Evolutionary conservation across 2,113 vertebrate species (phyloP), one percentile per base, ranked within the genome.

Genomic region (Rhipidura dahli): DNA sequence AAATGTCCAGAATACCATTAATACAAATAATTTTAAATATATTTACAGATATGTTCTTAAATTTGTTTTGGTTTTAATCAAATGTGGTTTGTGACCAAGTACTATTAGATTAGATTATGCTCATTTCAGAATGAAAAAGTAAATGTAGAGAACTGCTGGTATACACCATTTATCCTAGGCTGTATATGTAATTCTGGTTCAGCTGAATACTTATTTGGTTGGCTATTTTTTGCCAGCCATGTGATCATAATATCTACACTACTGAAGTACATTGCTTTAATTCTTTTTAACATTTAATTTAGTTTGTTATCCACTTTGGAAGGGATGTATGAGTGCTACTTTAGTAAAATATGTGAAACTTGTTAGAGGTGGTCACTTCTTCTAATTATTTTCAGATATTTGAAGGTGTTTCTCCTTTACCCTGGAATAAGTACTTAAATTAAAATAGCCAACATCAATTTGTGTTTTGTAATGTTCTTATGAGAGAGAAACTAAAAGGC

Each of bases 381-480:
- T 95, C 59, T 83, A 60, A 80, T 61, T 60, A 40, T 90, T 91
- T 81, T 96, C 31, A 70, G 15, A 45, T 94, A 49, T 91, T 87
- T 89, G 91, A 90, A 96, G 79, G 39, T 68, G 35, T 24, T 95
- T 63, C 94, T 94, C 56, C 65, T 91, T 84, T 80, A 56, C 50
- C 6, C 7, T 84, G 47, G 44, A 84, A 57, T 60, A 91, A 94
- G 59, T 68, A 47, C 88, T 95, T 96, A 90, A 91, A 85, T 78
- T 93, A 56, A 90, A 94, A 93, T 83, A 96, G 75, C 76, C 89
- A 65, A 85, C 75, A 56, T 19, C 40, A 95, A 91, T 84, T 47
- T 47, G 28, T 86, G 66, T 90, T 90, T 73, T 90, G 51, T 87
- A 81, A 50, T 70, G 50, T 57, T 63, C 86, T 68, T 95, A 4